A percentile compares a stretch with the other conserved stretches of the same genome.
phyloP scores from a whole-genome alignment of 2,113 vertebrate species.

The Macroglossus sobrinus region DNA sequence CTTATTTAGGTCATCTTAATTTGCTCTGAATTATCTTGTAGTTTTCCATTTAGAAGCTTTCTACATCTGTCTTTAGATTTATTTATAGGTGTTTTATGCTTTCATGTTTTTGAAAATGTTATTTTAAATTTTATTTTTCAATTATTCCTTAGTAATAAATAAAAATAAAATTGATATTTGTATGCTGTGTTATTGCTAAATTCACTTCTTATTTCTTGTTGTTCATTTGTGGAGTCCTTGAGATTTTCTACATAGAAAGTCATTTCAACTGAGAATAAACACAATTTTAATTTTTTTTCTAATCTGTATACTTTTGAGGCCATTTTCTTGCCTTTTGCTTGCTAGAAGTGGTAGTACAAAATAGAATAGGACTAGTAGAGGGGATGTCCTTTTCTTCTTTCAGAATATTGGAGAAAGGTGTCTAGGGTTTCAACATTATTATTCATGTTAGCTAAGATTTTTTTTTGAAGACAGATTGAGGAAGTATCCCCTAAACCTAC shows the following conservation, averaged over 20 bases:
- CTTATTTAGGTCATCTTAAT: neutral
- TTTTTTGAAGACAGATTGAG: neutral
- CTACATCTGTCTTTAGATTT: neutral
- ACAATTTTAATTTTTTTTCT: neutral
- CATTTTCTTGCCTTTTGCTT: neutral
- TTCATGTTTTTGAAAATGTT: neutral
- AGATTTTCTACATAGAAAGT: neutral
- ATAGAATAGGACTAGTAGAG: neutral
- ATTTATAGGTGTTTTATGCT: neutral
- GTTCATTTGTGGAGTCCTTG: neutral
- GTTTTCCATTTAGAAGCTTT: neutral
- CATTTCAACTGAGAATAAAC: neutral
- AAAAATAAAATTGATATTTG: neutral
- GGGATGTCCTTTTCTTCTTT: neutral
- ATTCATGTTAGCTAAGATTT: neutral
- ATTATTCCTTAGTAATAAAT: neutral
- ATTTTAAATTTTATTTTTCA: neutral
- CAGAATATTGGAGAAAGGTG: neutral
- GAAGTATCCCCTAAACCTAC: neutral
- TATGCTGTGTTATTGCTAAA: neutral
- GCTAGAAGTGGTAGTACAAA: neutral
- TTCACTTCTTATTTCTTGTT: neutral
- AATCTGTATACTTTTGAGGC: neutral
- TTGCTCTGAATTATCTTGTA: neutral
- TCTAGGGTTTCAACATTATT: neutral